These are phyloP conservation scores for Vireo altiloquus DNA, from an alignment of 2,113 vertebrate genomes.

Conservation along the genomic window DNA sequence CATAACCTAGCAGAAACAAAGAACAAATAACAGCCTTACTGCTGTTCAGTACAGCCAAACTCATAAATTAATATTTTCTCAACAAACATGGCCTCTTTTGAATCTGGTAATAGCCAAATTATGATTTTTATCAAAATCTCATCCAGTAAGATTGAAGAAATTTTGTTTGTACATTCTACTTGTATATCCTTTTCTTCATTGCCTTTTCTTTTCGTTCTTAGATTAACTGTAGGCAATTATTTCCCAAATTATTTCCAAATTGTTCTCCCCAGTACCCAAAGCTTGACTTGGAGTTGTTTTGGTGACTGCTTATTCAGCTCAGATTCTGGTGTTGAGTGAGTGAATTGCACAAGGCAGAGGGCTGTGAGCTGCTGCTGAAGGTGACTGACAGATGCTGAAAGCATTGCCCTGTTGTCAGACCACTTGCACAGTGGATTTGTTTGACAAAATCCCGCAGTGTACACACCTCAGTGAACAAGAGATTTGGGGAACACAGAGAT, in stretches of 20 bases:
- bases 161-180: background rate
- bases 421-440: background rate
- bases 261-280: background rate
- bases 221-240: background rate
- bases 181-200: background rate
- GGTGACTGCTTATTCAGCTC: background rate
- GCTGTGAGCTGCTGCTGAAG: background rate
- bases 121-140: background rate
- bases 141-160: background rate
- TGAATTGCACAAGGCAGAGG: background rate
- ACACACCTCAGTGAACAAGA: background rate
- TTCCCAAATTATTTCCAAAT: too few species aligned
- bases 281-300: background rate
- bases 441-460: background rate
- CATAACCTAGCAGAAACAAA: background rate
- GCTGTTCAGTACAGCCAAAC: background rate
- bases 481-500: background rate
- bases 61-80: background rate
- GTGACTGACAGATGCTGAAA: background rate
- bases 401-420: background rate
- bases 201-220: background rate
- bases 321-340: background rate
- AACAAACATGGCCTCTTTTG: background rate
- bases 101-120: background rate
- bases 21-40: background rate